Evolutionary conservation across 2,797 vertebrate genomes (phyloP).

Genomic region (Lates japonicus): DNA sequence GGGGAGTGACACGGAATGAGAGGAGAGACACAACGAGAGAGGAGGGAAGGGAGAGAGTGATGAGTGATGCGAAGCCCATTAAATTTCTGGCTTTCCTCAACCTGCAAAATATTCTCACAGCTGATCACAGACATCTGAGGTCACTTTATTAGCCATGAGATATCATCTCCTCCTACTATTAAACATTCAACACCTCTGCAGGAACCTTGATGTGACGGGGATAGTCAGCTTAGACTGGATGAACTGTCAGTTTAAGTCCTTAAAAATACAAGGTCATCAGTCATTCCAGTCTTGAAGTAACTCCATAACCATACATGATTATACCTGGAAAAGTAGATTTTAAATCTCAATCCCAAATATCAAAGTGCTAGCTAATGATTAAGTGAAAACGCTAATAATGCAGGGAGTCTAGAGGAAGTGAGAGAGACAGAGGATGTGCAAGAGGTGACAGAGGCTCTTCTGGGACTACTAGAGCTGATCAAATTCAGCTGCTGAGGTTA

Average conservation of each 20-base stretch:
- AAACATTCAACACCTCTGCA: conserved; percentile 26
- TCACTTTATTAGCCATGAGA: conserved; percentile 37
- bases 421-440: conserved; percentile 23
- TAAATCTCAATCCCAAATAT: background rate
- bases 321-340: background rate
- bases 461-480: conserved; percentile 45
- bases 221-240: conserved; percentile 7
- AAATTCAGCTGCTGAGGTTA: conserved; percentile 55
- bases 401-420: background rate
- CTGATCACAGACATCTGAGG: conserved; percentile 48
- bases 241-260: background rate
- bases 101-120: conserved; percentile 46
- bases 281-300: background rate
- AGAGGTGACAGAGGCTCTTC: background rate
- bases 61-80: conserved; percentile 58
- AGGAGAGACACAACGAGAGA: conserved; percentile 53
- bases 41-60: conserved; percentile 19
- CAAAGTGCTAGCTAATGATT: background rate
- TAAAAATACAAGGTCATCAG: background rate
- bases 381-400: background rate
- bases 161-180: conserved; percentile 25
- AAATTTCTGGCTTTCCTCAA: conserved; percentile 57
- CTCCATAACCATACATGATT: background rate
- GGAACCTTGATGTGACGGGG: background rate
- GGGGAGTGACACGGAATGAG: conserved; percentile 54